Percentiles rank a stretch among this genome's conserved stretches.
These are phyloP conservation scores for Corythornis vintsioides DNA, from an alignment of 2,113 vertebrate genomes.

Conservation along the genomic window DNA sequence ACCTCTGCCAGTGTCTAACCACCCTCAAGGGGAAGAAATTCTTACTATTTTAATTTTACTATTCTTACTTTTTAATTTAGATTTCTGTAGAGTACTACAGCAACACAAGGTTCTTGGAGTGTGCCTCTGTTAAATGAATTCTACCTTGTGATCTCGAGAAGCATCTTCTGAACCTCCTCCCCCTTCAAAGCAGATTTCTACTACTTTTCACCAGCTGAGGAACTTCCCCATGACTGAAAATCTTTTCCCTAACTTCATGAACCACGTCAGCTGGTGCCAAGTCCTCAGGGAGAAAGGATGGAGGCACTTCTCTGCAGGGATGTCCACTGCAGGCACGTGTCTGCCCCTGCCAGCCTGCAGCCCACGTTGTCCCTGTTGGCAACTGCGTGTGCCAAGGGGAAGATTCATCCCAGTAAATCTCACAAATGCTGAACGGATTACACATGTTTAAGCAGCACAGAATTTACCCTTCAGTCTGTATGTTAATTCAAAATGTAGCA, in stretches of 20 bases:
- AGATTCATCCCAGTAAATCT: constrained; percentile 5
- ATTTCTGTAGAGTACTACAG: background rate
- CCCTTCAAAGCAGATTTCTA: background rate
- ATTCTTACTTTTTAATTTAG: background rate
- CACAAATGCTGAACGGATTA: constrained; percentile 22
- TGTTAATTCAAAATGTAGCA: background rate
- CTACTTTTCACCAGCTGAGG: background rate
- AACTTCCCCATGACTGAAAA: background rate
- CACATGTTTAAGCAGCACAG: background rate
- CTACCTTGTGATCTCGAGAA: background rate
- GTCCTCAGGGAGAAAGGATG: background rate
- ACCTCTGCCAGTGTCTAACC: no score
- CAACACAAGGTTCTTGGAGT: background rate
- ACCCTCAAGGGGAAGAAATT: no score
- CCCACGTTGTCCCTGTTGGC: background rate
- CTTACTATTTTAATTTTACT: no score
- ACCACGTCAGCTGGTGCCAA: background rate
- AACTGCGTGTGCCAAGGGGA: background rate
- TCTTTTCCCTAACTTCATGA: background rate
- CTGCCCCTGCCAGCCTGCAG: background rate
- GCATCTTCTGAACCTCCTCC: background rate
- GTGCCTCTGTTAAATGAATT: background rate
- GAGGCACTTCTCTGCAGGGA: background rate
- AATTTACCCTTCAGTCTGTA: constrained; percentile 14
- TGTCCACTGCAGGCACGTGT: background rate